Base-by-base conservation (phyloP, 2,797 vertebrate species). In the Salmo trutta region DNA sequence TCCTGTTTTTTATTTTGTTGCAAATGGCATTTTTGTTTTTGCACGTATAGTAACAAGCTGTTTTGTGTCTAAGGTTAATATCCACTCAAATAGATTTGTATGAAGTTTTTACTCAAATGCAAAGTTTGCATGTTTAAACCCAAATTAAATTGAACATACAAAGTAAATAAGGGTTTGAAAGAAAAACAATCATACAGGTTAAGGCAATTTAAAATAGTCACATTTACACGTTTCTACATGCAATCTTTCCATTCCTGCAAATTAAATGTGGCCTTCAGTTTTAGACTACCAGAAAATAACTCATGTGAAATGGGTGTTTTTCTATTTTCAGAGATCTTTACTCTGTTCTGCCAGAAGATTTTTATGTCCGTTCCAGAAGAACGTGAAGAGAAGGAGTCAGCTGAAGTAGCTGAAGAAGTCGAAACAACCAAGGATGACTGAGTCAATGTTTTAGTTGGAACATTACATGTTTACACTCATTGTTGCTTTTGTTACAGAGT, bases 291-390 rank as follows among this genome's bases (percentile, higher is more conserved):
- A 64, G 2, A 75, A 65, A 59, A 2, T 3, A 7, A 72, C 75
- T 70, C 7, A 79, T 31, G 56, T 47, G 12, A 86, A 3, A 27
- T 78, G 66, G 31, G 3, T 71, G 31, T 80, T 84, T 84, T 75
- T 90, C 82, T 90, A 74, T 87, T 81, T 87, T 78, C 91, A 94
- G 93, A 93, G 88, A 92, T 93, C 89, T 94, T 93, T 91, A 94
- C 93, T 51, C 87, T 87, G 88, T 93, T 93, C 90, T 94, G 93
- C 88, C 93, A 94, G 91, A 94, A 93, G 92, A 91, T 94, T 84
- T 92, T 93, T 81, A 88, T 94, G 93, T 87, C 93, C 64, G 93
- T 94, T 82, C 93, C 93, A 0, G 93, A 94, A 83, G 92, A 94
- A 77, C 90, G 73, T 76, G 88, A 80, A 70, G 59, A 54, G 52